Conservation (phyloP, 2,888 invertebrate species). For the Muscina levida region DNA sequence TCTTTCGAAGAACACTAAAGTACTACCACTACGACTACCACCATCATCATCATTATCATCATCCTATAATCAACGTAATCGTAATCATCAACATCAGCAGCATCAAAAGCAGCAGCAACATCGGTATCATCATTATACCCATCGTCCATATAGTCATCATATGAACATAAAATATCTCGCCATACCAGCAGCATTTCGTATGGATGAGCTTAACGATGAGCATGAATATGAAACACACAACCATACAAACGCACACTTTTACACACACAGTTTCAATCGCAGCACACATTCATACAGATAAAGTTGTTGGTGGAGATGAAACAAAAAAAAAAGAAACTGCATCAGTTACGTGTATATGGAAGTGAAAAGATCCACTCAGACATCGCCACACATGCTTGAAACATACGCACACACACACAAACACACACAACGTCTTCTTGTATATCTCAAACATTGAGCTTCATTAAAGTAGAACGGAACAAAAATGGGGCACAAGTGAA, state of each 20-base stretch:
- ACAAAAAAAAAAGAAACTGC: neutral
- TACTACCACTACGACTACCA: conserved; percentile 12
- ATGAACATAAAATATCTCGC: conserved; percentile 29
- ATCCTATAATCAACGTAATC: neutral
- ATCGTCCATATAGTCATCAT: neutral
- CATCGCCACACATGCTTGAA: too few relatives aligned
- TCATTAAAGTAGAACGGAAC: too few relatives aligned
- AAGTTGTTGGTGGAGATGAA: neutral
- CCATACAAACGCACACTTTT: too few relatives aligned
- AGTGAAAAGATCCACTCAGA: too few relatives aligned
- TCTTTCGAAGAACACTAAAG: conserved; percentile 27
- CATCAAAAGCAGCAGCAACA: neutral
- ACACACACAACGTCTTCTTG: too few relatives aligned
- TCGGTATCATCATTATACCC: too few relatives aligned
- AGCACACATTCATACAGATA: neutral
- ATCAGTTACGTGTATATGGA: too few relatives aligned
- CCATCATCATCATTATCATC: conserved; percentile 7
- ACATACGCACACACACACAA: too few relatives aligned
- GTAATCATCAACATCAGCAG: too few relatives aligned
- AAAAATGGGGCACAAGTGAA: too few relatives aligned
- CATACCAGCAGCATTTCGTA: conserved; percentile 3
- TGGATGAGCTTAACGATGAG: neutral
- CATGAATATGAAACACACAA: neutral
- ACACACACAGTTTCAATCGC: too few relatives aligned
- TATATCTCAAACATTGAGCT: too few relatives aligned